Evolutionary conservation across 2,797 vertebrate genomes (phyloP), one percentile per base, ranked within the genome.

Genomic region (Pipistrellus pygmaeus): DNA sequence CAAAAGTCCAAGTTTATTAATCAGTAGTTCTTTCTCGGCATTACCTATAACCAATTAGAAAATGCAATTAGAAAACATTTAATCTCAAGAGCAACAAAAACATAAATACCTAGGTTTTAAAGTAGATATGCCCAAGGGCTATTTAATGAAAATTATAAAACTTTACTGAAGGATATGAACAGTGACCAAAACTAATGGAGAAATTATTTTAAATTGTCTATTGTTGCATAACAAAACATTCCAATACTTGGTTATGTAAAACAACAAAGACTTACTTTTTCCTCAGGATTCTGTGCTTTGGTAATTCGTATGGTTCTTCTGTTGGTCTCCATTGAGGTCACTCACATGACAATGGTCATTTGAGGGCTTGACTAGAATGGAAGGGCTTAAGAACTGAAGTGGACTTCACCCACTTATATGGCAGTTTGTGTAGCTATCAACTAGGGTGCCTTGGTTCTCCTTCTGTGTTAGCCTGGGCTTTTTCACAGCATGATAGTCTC

Each of bases 1-100:
- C 11, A 44, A 18, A 94, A 87, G 20, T 78, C 76, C 41, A 55
- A 75, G 72, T 81, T 91, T 85, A 57, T 91, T 84, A 55, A 35
- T 35, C 21, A 53, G 15, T 81, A 38, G 30, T 64, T 41, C 46
- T 46, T 46, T 64, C 13, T 10, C 8, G 53, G 8, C 0, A 5
- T 18, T 71, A 53, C 48, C 25, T 69, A 53, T 38, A 46, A 81
- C 25, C 12, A 85, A 62, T 76, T 55, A 64, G 10, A 91, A 88
- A 85, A 35, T 64, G 14, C 13, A 64, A 75, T 83, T 44, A 62
- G 48, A 18, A 62, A 8, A 3, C 35, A 69, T 76, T 25, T 85
- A 44, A 91, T 80, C 8, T 91, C 35, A 88, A 80, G 13, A 85
- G 30, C 11, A 87, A 51, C 38, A 55, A 48, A 78, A 51, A 23